Evolutionary conservation across 1,140 invertebrate genomes (phyloP), one percentile per base, ranked within the genome.

Genomic region (Drosophila ercepeae): DNA sequence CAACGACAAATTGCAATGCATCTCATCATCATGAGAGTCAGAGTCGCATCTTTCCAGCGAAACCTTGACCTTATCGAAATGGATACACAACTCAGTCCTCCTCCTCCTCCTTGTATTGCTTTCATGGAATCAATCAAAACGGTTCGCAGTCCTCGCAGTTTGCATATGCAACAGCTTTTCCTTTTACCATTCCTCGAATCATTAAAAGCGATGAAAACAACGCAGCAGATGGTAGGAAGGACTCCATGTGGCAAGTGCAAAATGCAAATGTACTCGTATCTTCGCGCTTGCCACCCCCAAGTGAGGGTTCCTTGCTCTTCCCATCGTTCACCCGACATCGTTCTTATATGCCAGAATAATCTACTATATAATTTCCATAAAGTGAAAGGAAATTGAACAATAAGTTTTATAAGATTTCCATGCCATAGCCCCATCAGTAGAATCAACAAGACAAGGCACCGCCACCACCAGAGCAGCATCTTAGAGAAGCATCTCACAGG

Each of bases 341-440:
- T 36, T n/a, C 39, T 27, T 21, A 60, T 54, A 34, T 77, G 50
- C 36, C 58, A 72, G 79, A 75, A 79, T 74, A 86, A 75, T 74
- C 75, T 68, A 75, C 59, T 75, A 49, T 82, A 78, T 70, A 86
- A 86, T 88, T 88, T 86, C 59, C 82, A 86, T 86, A 88, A 82
- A 82, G 77, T 77, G 64, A 78, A 82, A 75, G 83, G 83, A 89
- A 88, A 88, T 75, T 74, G 58, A 78, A 82, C 82, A 88, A 89
- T 86, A 86, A 65, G 82, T 88, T 82, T 67, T 67, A 88, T 67
- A 88, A 60, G 67, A 81, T 67, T 79, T 54, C 41, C 41, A 44
- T 36, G 53, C 54, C 44, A 25, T 8, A 14, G 45, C 25, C 39
- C 44, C 41, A 52, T 61, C 59, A 57, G 49, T 16, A 19, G 9